These are phyloP conservation scores for Paracyclopina nana DNA, from an alignment of 1,140 invertebrate species.

Conservation along the genomic window DNA sequence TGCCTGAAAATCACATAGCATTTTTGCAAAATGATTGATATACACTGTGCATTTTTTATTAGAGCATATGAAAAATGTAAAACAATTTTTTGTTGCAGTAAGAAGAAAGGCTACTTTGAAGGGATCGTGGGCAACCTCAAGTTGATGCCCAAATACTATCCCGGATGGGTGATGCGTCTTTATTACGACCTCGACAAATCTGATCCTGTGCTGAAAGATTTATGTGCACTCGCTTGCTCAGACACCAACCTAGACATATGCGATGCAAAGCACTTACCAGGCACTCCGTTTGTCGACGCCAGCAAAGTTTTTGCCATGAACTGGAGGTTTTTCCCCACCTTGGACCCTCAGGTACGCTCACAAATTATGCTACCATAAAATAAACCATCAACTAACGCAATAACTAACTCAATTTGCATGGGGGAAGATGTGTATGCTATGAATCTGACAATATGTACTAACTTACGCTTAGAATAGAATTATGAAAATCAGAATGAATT, in stretches of 20 bases:
- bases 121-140: neutral
- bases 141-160: constrained; percentile 8
- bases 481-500: neutral
- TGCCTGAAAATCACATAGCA: too few relatives aligned
- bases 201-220: neutral
- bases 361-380: neutral
- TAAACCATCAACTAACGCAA: neutral
- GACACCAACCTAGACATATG: constrained; percentile 11
- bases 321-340: constrained; percentile 13
- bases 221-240: constrained; percentile 4
- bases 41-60: too few relatives aligned
- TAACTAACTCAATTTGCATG: neutral
- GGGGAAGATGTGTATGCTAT: neutral
- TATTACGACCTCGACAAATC: constrained; percentile 5
- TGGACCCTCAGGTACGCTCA: constrained; percentile 10
- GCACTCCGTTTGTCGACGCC: neutral
- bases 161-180: constrained; percentile 14
- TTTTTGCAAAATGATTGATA: too few relatives aligned
- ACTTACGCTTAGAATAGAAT: neutral
- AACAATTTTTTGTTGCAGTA: too few relatives aligned
- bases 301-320: constrained; percentile 13
- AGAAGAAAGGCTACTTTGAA: constrained; percentile 5
- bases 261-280: constrained; percentile 1
- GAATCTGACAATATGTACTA: neutral
- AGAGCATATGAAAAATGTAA: too few relatives aligned